Base-by-base conservation (phyloP, 2,797 vertebrate genomes). In the Betta splendens region DNA sequence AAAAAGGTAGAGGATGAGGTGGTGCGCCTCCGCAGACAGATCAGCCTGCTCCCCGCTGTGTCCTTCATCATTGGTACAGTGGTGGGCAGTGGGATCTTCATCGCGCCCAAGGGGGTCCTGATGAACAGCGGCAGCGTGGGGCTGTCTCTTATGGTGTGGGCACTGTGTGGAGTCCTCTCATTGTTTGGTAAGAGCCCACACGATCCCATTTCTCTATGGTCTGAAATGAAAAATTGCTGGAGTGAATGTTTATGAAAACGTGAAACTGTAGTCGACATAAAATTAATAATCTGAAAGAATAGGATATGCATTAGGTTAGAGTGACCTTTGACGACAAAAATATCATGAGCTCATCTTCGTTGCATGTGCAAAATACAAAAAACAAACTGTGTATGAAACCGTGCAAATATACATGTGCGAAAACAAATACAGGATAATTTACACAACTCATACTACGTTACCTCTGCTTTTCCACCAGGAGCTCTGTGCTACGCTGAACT, bases 41-140 rank as follows among this genome's bases (percentile, higher is more conserved):
- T 96, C 12, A 87, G 91, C 45, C 80, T 94, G 67, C 69, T 94
- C 75, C 69, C 93, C 0, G 93, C 93, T 6, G 80, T 91, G 60
- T 93, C 86, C 0, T 87, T 96, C 25, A 88, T 96, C 67, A 85
- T 94, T 0, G 94, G 94, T 43, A 92, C 92, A 1, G 92, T 96
- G 87, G 91, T 96, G 70, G 95, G 95, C 79, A 95, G 94, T 0
- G 95, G 95, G 45, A 95, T 96, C 88, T 96, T 96, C 26, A 94
- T 96, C 37, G 93, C 95, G 7, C 95, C 95, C 1, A 95, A 94
- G 79, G 94, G 94, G 2, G 94, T 96, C 1, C 79, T 96, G 78
- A 72, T 92, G 59, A 94, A 95, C 86, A 93, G 92, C 0, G 95
- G 94, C 70, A 95, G 87, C 0, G 89, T 95, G 70, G 94, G 95